These are phyloP conservation scores for Phalanger gymnotis DNA, from an alignment of 2,797 vertebrate genomes.

Conservation along the genomic window DNA sequence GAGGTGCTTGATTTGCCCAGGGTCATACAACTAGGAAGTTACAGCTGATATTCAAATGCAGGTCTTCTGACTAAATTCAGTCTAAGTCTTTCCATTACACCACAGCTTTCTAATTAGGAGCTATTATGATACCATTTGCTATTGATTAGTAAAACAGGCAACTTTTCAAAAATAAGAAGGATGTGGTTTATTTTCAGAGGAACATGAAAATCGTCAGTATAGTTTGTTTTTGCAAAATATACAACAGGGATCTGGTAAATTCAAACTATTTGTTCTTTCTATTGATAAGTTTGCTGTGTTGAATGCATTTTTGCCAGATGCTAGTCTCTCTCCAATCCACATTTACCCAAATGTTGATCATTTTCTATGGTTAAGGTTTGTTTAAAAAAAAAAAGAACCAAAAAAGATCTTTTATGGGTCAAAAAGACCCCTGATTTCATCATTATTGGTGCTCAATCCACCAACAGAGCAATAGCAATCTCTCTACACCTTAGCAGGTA, in stretches of 20 bases:
- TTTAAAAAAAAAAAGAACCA: background rate
- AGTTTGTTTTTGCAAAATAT: slow-evolving; percentile 24
- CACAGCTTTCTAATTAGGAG: slow-evolving; percentile 60
- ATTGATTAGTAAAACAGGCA: slow-evolving; percentile 66
- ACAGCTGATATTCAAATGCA: background rate
- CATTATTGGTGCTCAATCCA: background rate
- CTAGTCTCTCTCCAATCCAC: slow-evolving; percentile 10
- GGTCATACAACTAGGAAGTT: background rate
- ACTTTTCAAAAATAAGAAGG: slow-evolving; percentile 61
- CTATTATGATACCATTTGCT: slow-evolving; percentile 70
- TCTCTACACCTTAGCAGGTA: background rate
- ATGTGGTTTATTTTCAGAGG: slow-evolving; percentile 45
- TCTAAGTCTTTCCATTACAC: background rate
- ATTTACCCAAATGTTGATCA: slow-evolving; percentile 45
- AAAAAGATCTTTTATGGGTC: no score
- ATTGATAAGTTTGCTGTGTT: background rate
- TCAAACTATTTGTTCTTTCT: background rate
- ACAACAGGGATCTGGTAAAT: background rate
- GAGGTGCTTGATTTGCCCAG: background rate
- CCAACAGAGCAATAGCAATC: background rate
- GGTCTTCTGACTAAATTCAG: background rate
- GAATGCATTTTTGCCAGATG: slow-evolving; percentile 32
- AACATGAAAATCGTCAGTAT: background rate
- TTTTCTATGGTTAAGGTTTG: slow-evolving; percentile 4
- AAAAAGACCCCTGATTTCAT: background rate